Percentiles rank a stretch among this genome's conserved stretches.
Conservation (phyloP, 2,797 vertebrate genomes). For the Leptoclinus maculatus region DNA sequence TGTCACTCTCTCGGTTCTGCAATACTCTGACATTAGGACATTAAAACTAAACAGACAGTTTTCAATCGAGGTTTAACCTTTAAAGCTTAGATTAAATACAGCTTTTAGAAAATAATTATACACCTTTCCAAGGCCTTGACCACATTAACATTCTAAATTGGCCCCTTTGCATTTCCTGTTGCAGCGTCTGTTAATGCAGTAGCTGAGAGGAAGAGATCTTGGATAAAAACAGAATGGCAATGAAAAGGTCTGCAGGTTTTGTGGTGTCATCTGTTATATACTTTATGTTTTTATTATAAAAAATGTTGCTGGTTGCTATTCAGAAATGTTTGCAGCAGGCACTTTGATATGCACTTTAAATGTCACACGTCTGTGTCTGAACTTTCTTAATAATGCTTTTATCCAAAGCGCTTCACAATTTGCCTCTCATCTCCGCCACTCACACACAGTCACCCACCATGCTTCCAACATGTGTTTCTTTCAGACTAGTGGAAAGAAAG, state of each 20-base stretch:
- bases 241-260: neutral
- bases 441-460: too few relatives aligned
- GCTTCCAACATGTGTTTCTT: neutral
- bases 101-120: neutral
- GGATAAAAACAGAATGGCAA: neutral
- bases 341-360: neutral
- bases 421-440: too few relatives aligned
- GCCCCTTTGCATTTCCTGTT: neutral
- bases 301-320: neutral
- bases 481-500: neutral
- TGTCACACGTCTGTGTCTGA: too few relatives aligned
- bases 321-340: neutral
- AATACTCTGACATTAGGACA: neutral
- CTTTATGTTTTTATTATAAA: neutral
- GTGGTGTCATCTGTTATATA: neutral
- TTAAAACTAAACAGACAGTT: neutral
- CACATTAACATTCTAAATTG: neutral
- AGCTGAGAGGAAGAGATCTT: neutral
- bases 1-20: neutral
- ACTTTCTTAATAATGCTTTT: too few relatives aligned
- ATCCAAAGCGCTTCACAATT: too few relatives aligned
- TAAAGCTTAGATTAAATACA: neutral
- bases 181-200: neutral
- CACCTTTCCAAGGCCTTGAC: neutral
- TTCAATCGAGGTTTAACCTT: neutral